Base-by-base conservation (phyloP, 2,113 vertebrate genomes). In the Cololabis saira region DNA sequence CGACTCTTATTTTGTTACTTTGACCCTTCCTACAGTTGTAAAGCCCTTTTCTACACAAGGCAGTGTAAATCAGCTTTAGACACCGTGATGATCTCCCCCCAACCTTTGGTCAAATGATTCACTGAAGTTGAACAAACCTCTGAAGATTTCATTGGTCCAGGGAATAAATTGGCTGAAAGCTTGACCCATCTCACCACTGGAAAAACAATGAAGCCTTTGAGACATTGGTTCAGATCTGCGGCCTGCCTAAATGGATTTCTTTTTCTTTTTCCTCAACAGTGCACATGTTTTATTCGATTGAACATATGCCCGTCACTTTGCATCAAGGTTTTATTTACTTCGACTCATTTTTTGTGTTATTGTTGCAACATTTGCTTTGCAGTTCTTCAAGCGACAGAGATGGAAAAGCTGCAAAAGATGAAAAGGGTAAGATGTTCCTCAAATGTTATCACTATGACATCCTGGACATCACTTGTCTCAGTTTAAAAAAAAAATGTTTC, bases 81-180 rank as follows among this genome's bases (percentile, higher is more conserved):
- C 93, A 93, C 92, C 91, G 91, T 93, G 96, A 93, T 96, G 96
- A 92, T 95, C 22, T 94, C 94, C 95, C 91, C 92, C 16, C 42
- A 10, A 74, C 95, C 93, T 95, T 95, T 90, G 87, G 82, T 93
- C 96, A 95, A 95, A 95, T 81, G 80, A 89, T 92, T 95, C 93
- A 87, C 94, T 96, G 95, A 97, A 95, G 96, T 95, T 94, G 95
- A 95, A 92, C 94, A 95, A 94, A 95, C 94, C 94, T 92, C 95
- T 93, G 96, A 98, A 96, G 96, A 97, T 93, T 95, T 96, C 95
- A 96, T 95, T 97, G 96, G 94, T 95, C 95, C 94, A 96, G 95
- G 94, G 95, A 96, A 95, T 95, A 95, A 95, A 95, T 98, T 98
- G 92, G 95, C 96, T 96, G 94, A 95, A 94, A 96, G 95, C 94